These are phyloP conservation scores for Hedychridium roseum DNA, from an alignment of 2,888 invertebrate species.

Conservation along the genomic window DNA sequence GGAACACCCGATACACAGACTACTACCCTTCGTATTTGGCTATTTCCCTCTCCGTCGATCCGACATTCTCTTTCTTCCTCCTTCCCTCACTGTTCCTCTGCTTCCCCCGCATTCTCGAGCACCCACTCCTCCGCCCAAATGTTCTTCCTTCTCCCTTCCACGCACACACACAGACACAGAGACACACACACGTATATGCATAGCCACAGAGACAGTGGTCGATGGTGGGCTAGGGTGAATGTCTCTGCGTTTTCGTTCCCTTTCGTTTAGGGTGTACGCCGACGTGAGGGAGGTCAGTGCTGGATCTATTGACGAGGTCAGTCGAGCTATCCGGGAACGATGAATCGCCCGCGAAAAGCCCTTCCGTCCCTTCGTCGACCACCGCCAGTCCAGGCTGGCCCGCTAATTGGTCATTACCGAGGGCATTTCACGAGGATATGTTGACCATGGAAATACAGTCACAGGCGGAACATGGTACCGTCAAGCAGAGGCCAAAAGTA, in stretches of 20 bases:
- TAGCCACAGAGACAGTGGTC: neutral
- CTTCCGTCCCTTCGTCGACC: neutral
- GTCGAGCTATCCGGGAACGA: neutral
- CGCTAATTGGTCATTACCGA: too few relatives aligned
- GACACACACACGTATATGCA: neutral
- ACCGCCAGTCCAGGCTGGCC: too few relatives aligned
- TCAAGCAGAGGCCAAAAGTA: too few relatives aligned
- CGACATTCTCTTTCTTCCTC: too few relatives aligned
- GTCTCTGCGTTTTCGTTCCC: conserved; percentile 18
- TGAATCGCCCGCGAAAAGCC: neutral
- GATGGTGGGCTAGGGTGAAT: conserved; percentile 28
- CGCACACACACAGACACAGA: conserved; percentile 16
- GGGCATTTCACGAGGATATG: too few relatives aligned
- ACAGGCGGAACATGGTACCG: too few relatives aligned
- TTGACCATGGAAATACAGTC: too few relatives aligned
- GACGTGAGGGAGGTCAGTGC: conserved; percentile 10
- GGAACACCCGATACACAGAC: conserved; percentile 24
- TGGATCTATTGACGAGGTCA: conserved; percentile 1
- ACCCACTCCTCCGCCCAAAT: too few relatives aligned
- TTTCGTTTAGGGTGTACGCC: conserved; percentile 12
- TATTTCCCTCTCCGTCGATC: too few relatives aligned
- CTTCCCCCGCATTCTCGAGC: too few relatives aligned
- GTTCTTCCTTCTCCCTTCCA: conserved; percentile 10
- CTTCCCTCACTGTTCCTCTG: too few relatives aligned
- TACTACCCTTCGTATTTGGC: too few relatives aligned